Evolutionary conservation across 1,140 invertebrate species (phyloP), one percentile per base, ranked within the genome.

Genomic region (Nasonia giraulti): DNA sequence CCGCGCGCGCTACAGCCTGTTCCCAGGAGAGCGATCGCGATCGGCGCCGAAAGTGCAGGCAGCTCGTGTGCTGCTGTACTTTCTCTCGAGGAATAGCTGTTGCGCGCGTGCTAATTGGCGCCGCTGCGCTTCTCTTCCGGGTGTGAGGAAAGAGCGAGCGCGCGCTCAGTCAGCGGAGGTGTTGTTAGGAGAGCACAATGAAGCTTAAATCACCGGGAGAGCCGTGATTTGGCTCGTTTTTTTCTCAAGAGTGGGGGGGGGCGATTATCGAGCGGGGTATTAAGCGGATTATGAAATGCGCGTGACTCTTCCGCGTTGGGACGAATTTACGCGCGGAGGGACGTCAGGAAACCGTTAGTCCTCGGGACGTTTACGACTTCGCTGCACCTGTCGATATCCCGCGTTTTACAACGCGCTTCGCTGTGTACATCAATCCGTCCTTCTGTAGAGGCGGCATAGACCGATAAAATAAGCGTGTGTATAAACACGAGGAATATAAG

Each of bases 31-130:
- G 14, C 44, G 69, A 76, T 76, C n/a, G 73, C 20, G 50, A 76
- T 76, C 71, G 23, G 50, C 44, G 7, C 20, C 50, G 31, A 82
- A 83, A 83, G 81, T 77, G 66, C 33, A 27, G 11, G n/a, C 27
- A 27, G 27, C 20, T 11, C n/a, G n/a, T 31, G 73, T 40, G 20
- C 7, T 1, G 23, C 23, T 27, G 68, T 71, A 83, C 74, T 83
- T 83, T 83, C 81, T 83, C 74, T 40, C 66, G 10, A 68, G 23
- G 31, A n/a, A 33, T 27, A 71, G 68, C 68, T 31, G 23, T 23
- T 14, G 47, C 27, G 17, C 71, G 17, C 71, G 69, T 12, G 50
- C 44, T 83, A 83, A 83, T 83, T 83, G 81, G 55, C 23, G 74
- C 1, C 47, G 40, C 55, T 4, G 62, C 47, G 20, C 33, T 66